Evolutionary conservation across 2,113 vertebrate species (phyloP).

Genomic region (Macrotus californicus): DNA sequence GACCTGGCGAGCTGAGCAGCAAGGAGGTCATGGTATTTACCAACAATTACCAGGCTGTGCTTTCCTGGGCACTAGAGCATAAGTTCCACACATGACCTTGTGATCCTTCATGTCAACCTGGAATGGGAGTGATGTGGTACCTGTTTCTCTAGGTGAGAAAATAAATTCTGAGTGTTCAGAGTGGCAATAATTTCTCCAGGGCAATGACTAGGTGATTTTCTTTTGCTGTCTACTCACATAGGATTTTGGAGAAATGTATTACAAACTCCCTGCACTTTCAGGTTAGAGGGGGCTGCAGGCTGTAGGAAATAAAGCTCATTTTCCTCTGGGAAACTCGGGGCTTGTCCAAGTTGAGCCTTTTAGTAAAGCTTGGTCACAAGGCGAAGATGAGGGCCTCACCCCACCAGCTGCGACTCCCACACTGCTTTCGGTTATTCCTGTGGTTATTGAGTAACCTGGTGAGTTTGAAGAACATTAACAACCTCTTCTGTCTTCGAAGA

Average conservation of each 20-base stretch:
- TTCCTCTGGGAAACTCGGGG: conserved; percentile 18
- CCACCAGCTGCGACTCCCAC: background rate
- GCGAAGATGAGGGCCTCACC: conserved; percentile 11
- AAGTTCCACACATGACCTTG: background rate
- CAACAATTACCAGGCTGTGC: background rate
- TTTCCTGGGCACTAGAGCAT: background rate
- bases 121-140: background rate
- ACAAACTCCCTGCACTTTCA: background rate
- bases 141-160: background rate
- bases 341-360: background rate
- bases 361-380: conserved; percentile 45
- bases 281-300: background rate
- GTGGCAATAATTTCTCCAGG: background rate
- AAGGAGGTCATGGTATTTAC: background rate
- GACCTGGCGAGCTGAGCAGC: background rate
- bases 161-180: background rate
- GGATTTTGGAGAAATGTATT: background rate
- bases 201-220: background rate
- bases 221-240: background rate
- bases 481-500: conserved; percentile 49
- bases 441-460: conserved; percentile 62
- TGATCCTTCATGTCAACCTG: background rate
- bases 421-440: conserved; percentile 18
- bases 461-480: conserved; percentile 49
- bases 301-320: conserved; percentile 31